These are phyloP conservation scores for Venusia cambrica DNA, from an alignment of 2,888 invertebrate genomes.

Conservation along the genomic window DNA sequence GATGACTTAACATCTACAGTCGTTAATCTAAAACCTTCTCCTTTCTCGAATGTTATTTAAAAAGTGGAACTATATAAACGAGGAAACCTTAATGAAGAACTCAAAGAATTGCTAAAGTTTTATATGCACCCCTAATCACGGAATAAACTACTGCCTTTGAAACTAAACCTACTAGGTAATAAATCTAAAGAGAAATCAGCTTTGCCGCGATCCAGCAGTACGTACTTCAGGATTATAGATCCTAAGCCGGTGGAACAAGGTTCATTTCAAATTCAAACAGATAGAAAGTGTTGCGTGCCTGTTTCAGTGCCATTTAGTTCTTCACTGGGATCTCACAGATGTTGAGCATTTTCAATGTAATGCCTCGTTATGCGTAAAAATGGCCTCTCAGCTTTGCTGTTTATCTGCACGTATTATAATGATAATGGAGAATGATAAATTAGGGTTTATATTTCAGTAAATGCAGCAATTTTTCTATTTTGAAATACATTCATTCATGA, in stretches of 20 bases:
- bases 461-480: neutral
- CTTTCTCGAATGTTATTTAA: too few relatives aligned
- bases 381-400: conserved; percentile 37
- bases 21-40: too few relatives aligned
- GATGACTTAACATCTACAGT: too few relatives aligned
- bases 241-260: neutral
- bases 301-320: conserved; percentile 41
- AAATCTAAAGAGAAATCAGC: too few relatives aligned
- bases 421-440: conserved; percentile 10
- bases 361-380: conserved; percentile 54
- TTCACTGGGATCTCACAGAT: conserved; percentile 31
- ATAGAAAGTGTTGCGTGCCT: neutral
- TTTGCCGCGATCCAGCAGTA: too few relatives aligned
- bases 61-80: too few relatives aligned
- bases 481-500: too few relatives aligned
- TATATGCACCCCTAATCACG: too few relatives aligned
- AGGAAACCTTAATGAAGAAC: too few relatives aligned
- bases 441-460: neutral
- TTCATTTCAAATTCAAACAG: neutral
- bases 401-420: conserved; percentile 16
- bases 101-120: too few relatives aligned
- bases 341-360: conserved; percentile 46
- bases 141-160: too few relatives aligned
- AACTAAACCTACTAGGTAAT: too few relatives aligned
- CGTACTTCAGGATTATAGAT: neutral